Percentiles rank a stretch among this genome's conserved stretches.
Conservation (phyloP, 2,797 vertebrate species). For the Poliocrania exsul region DNA sequence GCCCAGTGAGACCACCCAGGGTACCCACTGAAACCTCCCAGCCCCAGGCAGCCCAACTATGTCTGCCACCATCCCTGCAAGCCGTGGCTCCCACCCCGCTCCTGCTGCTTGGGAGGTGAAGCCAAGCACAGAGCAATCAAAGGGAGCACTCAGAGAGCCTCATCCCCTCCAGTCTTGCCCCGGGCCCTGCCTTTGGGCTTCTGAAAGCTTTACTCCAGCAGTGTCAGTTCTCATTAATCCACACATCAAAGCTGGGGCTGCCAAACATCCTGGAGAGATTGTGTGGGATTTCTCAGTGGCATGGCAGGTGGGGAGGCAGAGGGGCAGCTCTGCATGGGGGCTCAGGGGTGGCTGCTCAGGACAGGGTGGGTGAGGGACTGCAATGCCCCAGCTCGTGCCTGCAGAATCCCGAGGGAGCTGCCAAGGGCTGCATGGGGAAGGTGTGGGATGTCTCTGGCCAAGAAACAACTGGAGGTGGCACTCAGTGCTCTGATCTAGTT, state of each 20-base stretch:
- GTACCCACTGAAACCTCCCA: fast-evolving
- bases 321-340: background rate
- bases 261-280: background rate
- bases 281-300: fast-evolving
- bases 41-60: background rate
- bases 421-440: background rate
- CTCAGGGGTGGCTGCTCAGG: background rate
- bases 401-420: fast-evolving
- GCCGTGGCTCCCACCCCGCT: fast-evolving
- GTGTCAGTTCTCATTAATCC: background rate
- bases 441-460: fast-evolving
- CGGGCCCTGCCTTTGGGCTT: constrained; percentile 28
- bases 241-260: background rate
- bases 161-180: background rate
- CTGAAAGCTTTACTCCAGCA: background rate
- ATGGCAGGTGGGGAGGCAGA: fast-evolving
- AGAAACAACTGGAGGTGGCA: fast-evolving
- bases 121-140: background rate
- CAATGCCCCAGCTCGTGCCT: fast-evolving
- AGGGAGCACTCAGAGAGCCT: background rate
- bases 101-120: background rate
- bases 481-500: background rate
- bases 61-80: fast-evolving
- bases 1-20: fast-evolving
- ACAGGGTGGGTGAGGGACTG: background rate